phyloP scores from a whole-genome alignment of 1,140 invertebrate genomes.

The Tetramorium parvispinum region DNA sequence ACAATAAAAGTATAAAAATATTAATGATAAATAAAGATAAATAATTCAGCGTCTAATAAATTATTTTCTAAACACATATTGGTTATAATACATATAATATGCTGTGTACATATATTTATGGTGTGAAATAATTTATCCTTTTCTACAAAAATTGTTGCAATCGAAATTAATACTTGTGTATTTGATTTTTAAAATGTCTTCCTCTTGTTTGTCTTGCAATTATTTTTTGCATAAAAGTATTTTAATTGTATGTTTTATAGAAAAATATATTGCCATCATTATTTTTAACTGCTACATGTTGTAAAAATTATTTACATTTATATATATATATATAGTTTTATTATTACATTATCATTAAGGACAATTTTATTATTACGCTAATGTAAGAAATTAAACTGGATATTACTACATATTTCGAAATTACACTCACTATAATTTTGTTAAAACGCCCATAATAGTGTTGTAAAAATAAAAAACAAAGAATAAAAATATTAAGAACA shows the following conservation, averaged over 20 bases:
- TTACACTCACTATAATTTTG: background rate
- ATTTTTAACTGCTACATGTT: background rate
- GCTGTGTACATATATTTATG: background rate
- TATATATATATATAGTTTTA: background rate
- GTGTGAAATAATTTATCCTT: background rate
- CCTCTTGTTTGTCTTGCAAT: background rate
- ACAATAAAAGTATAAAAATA: background rate
- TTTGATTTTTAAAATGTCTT: background rate
- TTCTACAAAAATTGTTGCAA: background rate
- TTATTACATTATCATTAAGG: background rate
- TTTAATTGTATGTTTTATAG: background rate
- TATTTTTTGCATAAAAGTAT: background rate
- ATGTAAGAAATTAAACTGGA: background rate
- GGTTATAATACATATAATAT: background rate
- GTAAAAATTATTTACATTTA: background rate
- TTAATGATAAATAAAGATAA: background rate
- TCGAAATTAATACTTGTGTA: background rate
- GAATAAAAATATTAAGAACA: background rate
- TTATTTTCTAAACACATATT: background rate
- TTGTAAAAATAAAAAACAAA: background rate
- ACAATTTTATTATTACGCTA: background rate
- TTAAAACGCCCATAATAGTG: background rate
- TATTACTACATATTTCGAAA: background rate
- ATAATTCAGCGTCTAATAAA: background rate
- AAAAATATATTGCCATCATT: constrained; percentile 1